Evolutionary conservation across 92 coral and sea anemone species (phyloP), one percentile per base, ranked within the genome.

Genomic region (Epizoanthus stellaris): DNA sequence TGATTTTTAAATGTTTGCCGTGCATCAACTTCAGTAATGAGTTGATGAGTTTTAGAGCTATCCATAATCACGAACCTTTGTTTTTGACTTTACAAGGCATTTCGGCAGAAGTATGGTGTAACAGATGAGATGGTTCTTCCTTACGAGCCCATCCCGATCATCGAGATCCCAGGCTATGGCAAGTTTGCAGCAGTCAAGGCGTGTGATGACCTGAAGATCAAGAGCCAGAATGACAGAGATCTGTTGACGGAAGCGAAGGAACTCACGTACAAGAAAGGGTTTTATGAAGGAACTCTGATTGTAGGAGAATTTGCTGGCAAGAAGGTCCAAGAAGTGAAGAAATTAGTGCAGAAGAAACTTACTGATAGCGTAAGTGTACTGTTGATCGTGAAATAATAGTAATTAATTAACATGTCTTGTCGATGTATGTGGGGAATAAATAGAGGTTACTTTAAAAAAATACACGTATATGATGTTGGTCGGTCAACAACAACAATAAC

Each of bases 51-150:
- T 30, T 30, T 30, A 30, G 2, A 30, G 1, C 19, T 17, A 8
- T 19, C 11, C 0, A 38, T 30, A n/a, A 34, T 52, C 25, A 6
- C 11, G 40, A 42, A 15, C 19, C 13, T 49, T 17, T 82, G 0
- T 42, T 20, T 38, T 63, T 58, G 5, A 4, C 12, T 52, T 64
- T 45, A 15, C 62, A 45, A 97, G 99, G 94, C 94, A 13, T 93
- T 97, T 73, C 94, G 99, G 21, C 87, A 93, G 88, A 97, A 97
- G 88, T 97, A 85, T 82, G 91, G 98, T 38, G 75, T 97, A 13
- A 93, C 95, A 16, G 97, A 97, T 75, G 99, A 97, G 67, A 97
- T 97, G 99, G 99, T 94, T 23, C 95, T 97, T 53, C 99, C 98
- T 1, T 97, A 67, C 60, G 92, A 97, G 57, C 99, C 99, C 2